A percentile compares a stretch with the other conserved stretches of the same genome.
Conservation (phyloP, 1,140 invertebrate species). For the Zaprionus lachaisei region DNA sequence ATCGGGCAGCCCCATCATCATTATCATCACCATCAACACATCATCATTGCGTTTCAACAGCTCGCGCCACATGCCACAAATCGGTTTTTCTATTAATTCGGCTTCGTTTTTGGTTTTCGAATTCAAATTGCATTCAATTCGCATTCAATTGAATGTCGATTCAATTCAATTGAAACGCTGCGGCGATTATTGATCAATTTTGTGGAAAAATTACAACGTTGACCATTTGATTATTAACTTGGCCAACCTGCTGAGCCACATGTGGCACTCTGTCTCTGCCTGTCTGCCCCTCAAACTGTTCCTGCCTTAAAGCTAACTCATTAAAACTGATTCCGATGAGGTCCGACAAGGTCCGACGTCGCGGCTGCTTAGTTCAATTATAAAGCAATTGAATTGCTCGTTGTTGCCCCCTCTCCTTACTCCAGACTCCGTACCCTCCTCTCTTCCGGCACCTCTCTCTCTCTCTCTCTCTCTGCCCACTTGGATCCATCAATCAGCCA, state of each 20-base stretch:
- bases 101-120: slow-evolving; percentile 71
- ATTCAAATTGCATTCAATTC: slow-evolving; percentile 66
- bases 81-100: slow-evolving; percentile 62
- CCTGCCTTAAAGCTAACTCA: slow-evolving; percentile 45
- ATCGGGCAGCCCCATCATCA: slow-evolving; percentile 33
- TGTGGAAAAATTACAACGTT: slow-evolving; percentile 71
- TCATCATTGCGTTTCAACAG: slow-evolving; percentile 65
- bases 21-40: slow-evolving; percentile 28
- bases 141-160: slow-evolving; percentile 58
- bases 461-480: slow-evolving; percentile 1
- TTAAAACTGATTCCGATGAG: slow-evolving; percentile 54
- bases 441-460: neutral
- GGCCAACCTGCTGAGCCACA: slow-evolving; percentile 70
- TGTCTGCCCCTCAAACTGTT: neutral
- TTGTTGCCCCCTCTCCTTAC: slow-evolving; percentile 28
- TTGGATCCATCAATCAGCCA: slow-evolving; percentile 73
- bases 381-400: slow-evolving; percentile 79
- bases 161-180: slow-evolving; percentile 63
- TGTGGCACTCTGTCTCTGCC: slow-evolving; percentile 42
- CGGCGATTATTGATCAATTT: slow-evolving; percentile 67
- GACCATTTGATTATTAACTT: slow-evolving; percentile 80
- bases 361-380: slow-evolving; percentile 79
- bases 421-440: neutral
- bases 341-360: slow-evolving; percentile 36
- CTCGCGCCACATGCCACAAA: slow-evolving; percentile 48